Evolutionary conservation across 2,888 invertebrate species (phyloP), one percentile per base, ranked within the genome.

Genomic region (Pollenia angustigena): DNA sequence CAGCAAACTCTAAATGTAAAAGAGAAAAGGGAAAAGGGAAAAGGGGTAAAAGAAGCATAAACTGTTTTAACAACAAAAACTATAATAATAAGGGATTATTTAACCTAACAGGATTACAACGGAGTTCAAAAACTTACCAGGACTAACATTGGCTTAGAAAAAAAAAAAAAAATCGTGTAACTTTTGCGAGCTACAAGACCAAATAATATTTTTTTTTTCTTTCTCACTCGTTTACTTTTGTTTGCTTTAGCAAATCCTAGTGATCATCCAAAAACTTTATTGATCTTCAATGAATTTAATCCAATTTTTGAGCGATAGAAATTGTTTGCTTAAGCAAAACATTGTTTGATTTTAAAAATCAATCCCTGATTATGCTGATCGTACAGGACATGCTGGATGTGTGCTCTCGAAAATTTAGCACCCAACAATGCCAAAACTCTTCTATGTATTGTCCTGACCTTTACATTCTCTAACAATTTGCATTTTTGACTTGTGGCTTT

Each of bases 401-500:
- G 12, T 76, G 48, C 71, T 64, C 60, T 80, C 14, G 32, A 80
- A 83, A 16, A 32, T 71, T 58, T 56, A 52, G 64, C 71, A 66
- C 52, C 68, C 60, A 76, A 76, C 60, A 75, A 48, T 75, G 14
- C 40, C 16, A 52, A 78, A 60, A 46, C 46, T 66, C 9, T 62
- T 50, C 23, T 50, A 32, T 12, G 40, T 16, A 52, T 66, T 68
- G 52, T 81, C 52, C 46, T 82, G 48, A 74, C 62, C 66, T 50
- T 74, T 62, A 16, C 69, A 50, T 48, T 62, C 66, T 18, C 54
- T 72, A 69, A 75, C 46, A 54, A 78, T 84, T 84, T 81, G 78
- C 68, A 80, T 74, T 66, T 81, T 87, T 87, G 87, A 87, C 87
- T 87, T 87, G 87, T 87, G 84, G 84, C 87, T 87, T 87, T 87